Evolutionary conservation across 2,113 vertebrate species (phyloP), one percentile per base, ranked within the genome.

Genomic region (Cyanoderma ruficeps): DNA sequence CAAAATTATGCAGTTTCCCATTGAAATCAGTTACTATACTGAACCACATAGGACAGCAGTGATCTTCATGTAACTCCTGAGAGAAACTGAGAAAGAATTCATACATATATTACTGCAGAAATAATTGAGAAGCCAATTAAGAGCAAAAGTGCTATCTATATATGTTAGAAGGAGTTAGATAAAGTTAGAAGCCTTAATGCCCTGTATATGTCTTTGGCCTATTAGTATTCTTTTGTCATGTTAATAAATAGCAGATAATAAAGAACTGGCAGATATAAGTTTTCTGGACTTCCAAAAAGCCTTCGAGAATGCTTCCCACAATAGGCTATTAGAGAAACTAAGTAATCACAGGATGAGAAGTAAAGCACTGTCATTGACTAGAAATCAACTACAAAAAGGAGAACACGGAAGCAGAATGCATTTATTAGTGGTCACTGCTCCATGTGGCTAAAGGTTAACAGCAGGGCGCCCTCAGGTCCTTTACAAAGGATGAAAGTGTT

Each of bases 361-460:
- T 47, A 89, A 80, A 89, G 33, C 4, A 1, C n/a, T 82, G 14
- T 56, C 65, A 85, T 5, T 82, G 46, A 68, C 57, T 87, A 71
- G 81, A 91, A 91, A 81, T 24, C 33, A 87, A 20, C 19, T 67
- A 57, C 65, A 41, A 60, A 87, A 76, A 77, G 31, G 16, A 88
- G 44, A 90, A 72, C 56, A 78, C 24, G 77, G 56, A 74, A 75
- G 18, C 15, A 69, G 57, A 63, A 92, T 41, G 17, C 33, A 33
- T 57, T 91, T 94, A 87, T 90, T 76, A 92, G 60, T 39, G 63
- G 60, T 74, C 93, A n/a, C 42, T 89, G 49, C 30, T 90, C 49
- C 57, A 11, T 24, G 52, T 19, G n/a, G 47, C 59, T 92, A 68
- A 77, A 91, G 68, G 55, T 88, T 89, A 96, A 83, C 60, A 75